phyloP scores from a whole-genome alignment of 2,113 vertebrate genomes.

The Hippocampus barbouri region DNA sequence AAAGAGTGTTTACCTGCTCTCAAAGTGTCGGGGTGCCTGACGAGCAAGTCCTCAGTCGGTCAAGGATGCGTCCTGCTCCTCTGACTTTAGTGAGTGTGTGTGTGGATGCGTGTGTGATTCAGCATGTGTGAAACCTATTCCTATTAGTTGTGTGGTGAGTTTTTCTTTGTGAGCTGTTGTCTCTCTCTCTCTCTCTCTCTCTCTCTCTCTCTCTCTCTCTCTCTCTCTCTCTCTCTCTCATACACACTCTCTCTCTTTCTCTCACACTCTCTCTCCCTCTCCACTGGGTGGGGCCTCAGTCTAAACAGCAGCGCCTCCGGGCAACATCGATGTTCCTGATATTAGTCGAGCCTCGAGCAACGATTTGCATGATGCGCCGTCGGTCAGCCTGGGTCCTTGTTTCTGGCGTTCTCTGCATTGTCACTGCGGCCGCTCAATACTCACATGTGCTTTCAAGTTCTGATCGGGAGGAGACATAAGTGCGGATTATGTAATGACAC shows the following conservation, averaged over 20 bases:
- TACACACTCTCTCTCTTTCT: no score
- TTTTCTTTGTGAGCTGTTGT: conserved; percentile 80
- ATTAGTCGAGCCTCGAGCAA: conserved; percentile 92
- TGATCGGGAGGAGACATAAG: neutral
- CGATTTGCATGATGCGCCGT: conserved; percentile 62
- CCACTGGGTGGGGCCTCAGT: conserved; percentile 87
- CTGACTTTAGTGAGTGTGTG: conserved; percentile 11
- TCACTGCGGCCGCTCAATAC: neutral
- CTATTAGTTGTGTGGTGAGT: conserved; percentile 70
- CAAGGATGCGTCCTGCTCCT: conserved; percentile 10
- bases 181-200: no score
- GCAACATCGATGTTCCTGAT: conserved; percentile 93
- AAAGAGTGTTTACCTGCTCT: conserved; percentile 38
- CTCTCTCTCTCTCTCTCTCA: no score
- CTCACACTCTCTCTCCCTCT: conserved; percentile 43
- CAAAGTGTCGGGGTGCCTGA: neutral
- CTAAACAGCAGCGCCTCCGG: conserved; percentile 89
- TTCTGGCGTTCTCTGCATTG: conserved; percentile 17
- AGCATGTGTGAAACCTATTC: conserved; percentile 42
- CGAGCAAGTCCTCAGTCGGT: conserved; percentile 3
- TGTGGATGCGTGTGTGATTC: conserved; percentile 32
- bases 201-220: no score
- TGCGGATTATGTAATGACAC: neutral
- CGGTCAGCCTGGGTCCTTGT: neutral
- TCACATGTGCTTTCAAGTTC: neutral